Evolutionary conservation across 2,113 vertebrate species (phyloP).

Genomic region (Protobothrops mucrosquamatus): DNA sequence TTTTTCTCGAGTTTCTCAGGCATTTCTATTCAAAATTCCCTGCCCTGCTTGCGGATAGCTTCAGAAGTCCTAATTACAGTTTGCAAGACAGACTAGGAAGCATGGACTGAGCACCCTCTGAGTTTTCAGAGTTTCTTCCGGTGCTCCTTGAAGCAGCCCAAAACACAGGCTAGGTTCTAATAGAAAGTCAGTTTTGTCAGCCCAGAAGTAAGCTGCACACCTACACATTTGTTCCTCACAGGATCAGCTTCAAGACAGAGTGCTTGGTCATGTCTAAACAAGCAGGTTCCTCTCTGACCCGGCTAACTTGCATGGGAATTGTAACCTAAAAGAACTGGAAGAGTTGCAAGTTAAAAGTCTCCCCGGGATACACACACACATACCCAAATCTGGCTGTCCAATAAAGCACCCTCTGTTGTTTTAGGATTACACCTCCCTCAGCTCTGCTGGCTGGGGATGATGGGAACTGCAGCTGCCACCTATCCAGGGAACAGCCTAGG

Average conservation of each 20-base stretch:
- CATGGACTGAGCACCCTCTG: not conserved
- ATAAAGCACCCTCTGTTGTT: not conserved
- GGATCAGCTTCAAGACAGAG: no score
- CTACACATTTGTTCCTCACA: not conserved
- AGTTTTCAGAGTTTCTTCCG: not conserved
- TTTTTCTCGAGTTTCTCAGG: not conserved
- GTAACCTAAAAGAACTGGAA: not conserved
- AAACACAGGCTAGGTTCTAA: not conserved
- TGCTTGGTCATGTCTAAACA: not conserved
- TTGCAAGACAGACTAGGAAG: no score
- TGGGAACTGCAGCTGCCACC: not conserved
- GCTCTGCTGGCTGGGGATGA: not conserved
- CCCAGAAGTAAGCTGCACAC: not conserved
- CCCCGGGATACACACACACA: no score
- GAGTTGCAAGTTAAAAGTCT: not conserved
- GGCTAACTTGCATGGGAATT: not conserved
- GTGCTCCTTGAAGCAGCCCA: not conserved
- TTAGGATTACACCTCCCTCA: not conserved
- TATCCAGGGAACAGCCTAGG: not conserved
- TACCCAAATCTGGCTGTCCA: not conserved
- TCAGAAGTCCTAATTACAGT: not conserved
- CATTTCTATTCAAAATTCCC: not conserved
- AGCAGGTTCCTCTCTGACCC: not conserved
- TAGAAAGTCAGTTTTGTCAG: not conserved
- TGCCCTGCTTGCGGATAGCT: not conserved